Conservation (phyloP, 2,888 invertebrate genomes). For the Aphidoletes aphidimyza region DNA sequence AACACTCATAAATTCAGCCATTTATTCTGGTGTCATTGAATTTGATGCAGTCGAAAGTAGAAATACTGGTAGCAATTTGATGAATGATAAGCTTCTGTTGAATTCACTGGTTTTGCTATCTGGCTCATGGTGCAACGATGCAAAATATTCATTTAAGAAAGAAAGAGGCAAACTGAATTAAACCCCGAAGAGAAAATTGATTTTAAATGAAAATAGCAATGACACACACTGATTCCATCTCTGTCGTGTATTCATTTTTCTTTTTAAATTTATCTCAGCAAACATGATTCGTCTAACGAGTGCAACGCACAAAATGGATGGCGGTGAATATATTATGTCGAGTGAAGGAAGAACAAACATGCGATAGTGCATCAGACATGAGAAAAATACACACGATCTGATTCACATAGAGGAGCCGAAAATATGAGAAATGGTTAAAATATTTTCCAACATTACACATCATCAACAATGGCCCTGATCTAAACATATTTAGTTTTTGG, state of each 20-base stretch:
- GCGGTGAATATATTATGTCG: not conserved
- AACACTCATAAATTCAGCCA: conserved; percentile 42
- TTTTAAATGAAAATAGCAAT: conserved; percentile 7
- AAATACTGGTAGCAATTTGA: conserved; percentile 48
- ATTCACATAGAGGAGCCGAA: not conserved
- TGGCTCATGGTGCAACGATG: not conserved
- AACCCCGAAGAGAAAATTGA: conserved; percentile 31
- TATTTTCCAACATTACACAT: conserved; percentile 10
- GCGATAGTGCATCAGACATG: not conserved
- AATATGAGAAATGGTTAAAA: not conserved
- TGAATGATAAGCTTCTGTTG: conserved; percentile 43
- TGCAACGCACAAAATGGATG: not conserved
- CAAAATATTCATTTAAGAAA: conserved; percentile 24
- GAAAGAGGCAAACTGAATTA: too few relatives aligned
- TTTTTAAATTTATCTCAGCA: not conserved
- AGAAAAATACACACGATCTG: not conserved
- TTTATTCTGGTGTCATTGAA: conserved; percentile 9
- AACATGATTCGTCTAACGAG: not conserved
- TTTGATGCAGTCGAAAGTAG: conserved; percentile 43
- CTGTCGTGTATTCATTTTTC: not conserved
- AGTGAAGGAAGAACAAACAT: not conserved
- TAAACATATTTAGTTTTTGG: not conserved
- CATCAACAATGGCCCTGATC: conserved; percentile 40
- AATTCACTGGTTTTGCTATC: not conserved
- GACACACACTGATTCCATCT: not conserved